A percentile compares a stretch with the other conserved stretches of the same genome.
Evolutionary conservation across 2,888 invertebrate species (phyloP).

Genomic region (Hymenopus coronatus): DNA sequence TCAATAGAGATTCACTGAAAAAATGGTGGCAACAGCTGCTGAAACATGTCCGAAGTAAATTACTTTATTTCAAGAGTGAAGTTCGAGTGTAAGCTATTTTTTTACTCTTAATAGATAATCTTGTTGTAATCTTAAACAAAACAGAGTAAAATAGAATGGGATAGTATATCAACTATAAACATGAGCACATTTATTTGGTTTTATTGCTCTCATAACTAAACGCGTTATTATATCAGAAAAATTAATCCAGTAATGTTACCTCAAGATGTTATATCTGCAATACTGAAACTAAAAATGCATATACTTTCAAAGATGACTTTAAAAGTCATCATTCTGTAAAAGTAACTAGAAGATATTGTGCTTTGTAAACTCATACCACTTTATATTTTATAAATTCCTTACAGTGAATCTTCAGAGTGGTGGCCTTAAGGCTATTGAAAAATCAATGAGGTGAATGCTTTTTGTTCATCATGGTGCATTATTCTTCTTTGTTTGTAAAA

Average conservation of each 20-base stretch:
- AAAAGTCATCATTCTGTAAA: neutral
- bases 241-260: neutral
- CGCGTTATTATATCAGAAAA: neutral
- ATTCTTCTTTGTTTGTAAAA: too few species aligned
- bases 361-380: neutral
- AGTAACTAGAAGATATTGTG: neutral
- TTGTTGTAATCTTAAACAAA: neutral
- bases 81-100: too few species aligned
- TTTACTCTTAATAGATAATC: too few species aligned
- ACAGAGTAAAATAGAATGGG: neutral
- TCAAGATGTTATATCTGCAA: neutral
- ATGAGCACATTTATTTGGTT: neutral
- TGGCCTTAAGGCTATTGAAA: neutral
- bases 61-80: too few species aligned
- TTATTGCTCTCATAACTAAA: neutral
- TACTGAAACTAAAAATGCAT: neutral
- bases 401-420: neutral
- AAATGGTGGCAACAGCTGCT: too few species aligned
- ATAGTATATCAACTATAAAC: neutral
- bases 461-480: too few species aligned
- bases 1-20: too few species aligned
- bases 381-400: neutral
- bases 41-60: too few species aligned
- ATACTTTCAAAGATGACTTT: neutral
- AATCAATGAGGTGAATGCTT: too few species aligned